These are phyloP conservation scores for Cisticola juncidis DNA, from an alignment of 2,113 vertebrate genomes.

Conservation along the genomic window DNA sequence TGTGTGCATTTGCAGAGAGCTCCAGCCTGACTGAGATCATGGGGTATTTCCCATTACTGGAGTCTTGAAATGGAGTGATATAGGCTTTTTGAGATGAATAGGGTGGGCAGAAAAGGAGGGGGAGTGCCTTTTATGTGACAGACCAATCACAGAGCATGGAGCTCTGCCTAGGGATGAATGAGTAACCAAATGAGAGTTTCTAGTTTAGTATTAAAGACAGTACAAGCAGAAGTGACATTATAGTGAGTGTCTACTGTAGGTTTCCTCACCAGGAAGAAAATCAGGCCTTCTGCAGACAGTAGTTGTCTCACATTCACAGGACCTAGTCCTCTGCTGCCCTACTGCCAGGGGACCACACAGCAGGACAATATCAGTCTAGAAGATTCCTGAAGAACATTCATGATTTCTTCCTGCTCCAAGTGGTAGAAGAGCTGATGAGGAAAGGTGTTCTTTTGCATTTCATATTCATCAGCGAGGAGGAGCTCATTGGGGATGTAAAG, in stretches of 20 bases:
- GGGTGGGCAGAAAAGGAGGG: not conserved
- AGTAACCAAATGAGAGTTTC: not conserved
- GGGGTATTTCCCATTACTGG: not conserved
- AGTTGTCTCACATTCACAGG: not conserved
- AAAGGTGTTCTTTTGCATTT: not conserved
- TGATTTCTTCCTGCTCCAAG: not conserved
- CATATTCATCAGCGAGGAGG: rapidly evolving
- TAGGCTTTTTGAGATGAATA: not conserved
- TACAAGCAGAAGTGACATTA: not conserved
- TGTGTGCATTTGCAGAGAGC: not conserved
- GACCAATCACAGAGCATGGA: not conserved
- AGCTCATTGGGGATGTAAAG: rapidly evolving
- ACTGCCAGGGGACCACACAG: not conserved
- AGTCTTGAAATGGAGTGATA: not conserved
- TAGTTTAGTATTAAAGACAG: not conserved
- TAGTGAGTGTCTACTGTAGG: not conserved
- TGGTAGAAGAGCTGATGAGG: not conserved
- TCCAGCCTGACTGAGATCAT: not conserved
- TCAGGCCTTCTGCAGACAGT: not conserved
- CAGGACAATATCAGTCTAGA: not conserved
- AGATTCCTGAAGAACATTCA: not conserved
- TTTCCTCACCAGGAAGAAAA: not conserved
- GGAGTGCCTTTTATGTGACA: not conserved
- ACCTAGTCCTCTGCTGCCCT: not conserved
- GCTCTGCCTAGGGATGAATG: not conserved